Conservation (phyloP, 2,888 invertebrate genomes). For the Parnassius mnemosyne region DNA sequence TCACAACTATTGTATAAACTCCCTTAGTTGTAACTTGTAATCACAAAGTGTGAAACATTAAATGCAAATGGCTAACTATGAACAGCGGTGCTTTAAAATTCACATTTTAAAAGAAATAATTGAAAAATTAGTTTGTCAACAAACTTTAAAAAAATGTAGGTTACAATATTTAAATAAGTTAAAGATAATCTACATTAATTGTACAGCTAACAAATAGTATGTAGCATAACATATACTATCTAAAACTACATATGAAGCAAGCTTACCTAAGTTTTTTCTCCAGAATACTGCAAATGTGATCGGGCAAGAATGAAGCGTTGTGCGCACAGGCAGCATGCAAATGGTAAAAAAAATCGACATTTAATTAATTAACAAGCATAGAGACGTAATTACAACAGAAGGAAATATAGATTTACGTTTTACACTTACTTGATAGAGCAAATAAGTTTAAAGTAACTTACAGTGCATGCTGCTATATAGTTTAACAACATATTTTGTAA, state of each 20-base stretch:
- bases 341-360: slow-evolving; percentile 70
- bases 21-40: too few relatives aligned
- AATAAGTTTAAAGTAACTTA: slow-evolving; percentile 5
- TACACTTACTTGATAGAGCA: slow-evolving; percentile 1
- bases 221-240: neutral
- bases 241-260: slow-evolving; percentile 41
- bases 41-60: too few relatives aligned
- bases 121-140: too few relatives aligned
- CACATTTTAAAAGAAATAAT: too few relatives aligned
- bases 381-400: slow-evolving; percentile 22
- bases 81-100: too few relatives aligned
- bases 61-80: too few relatives aligned
- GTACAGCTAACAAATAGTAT: slow-evolving; percentile 1
- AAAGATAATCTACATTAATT: too few relatives aligned
- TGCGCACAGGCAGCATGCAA: slow-evolving; percentile 82
- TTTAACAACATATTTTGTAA: neutral
- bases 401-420: slow-evolving; percentile 9
- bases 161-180: too few relatives aligned
- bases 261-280: slow-evolving; percentile 92
- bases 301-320: slow-evolving; percentile 79
- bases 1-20: too few relatives aligned
- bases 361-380: slow-evolving; percentile 60
- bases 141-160: too few relatives aligned
- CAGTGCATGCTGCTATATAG: slow-evolving; percentile 15
- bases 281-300: slow-evolving; percentile 86